Percentiles rank a stretch among this genome's conserved stretches.
Conservation (phyloP, 2,888 invertebrate species). For the Sesia apiformis region DNA sequence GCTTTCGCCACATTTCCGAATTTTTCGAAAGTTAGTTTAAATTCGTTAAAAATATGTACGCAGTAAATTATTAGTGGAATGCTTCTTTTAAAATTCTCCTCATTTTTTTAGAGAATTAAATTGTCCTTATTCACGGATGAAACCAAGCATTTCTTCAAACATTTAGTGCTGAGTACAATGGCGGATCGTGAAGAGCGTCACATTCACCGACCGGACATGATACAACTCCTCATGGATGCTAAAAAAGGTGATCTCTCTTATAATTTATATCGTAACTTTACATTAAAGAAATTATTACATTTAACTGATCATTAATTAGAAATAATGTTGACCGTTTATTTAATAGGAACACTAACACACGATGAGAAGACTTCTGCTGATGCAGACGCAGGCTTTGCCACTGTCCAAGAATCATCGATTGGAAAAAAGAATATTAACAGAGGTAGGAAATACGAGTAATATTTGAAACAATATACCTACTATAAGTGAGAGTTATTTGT, state of each 20-base stretch:
- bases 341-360: slow-evolving; percentile 21
- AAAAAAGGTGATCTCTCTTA: slow-evolving; percentile 33
- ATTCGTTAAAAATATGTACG: not conserved
- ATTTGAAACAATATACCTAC: not conserved
- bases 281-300: not conserved
- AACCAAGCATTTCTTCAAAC: slow-evolving; percentile 29
- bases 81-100: not conserved
- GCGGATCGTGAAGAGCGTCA: slow-evolving; percentile 35
- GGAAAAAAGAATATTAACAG: slow-evolving; percentile 26
- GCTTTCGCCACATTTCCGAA: not conserved
- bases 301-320: not conserved
- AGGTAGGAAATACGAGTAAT: slow-evolving; percentile 14
- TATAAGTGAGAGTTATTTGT: not conserved
- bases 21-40: not conserved
- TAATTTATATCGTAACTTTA: not conserved
- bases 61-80: too few species aligned
- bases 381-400: slow-evolving; percentile 35
- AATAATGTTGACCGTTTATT: not conserved
- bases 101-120: slow-evolving; percentile 12
- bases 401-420: slow-evolving; percentile 40
- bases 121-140: slow-evolving; percentile 14
- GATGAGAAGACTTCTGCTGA: slow-evolving; percentile 20
- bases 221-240: slow-evolving; percentile 67
- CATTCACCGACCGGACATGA: slow-evolving; percentile 59
- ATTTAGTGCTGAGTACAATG: slow-evolving; percentile 40